These are phyloP conservation scores for Pogonomyrmex californicus DNA, from an alignment of 1,140 invertebrate genomes.

Conservation along the genomic window DNA sequence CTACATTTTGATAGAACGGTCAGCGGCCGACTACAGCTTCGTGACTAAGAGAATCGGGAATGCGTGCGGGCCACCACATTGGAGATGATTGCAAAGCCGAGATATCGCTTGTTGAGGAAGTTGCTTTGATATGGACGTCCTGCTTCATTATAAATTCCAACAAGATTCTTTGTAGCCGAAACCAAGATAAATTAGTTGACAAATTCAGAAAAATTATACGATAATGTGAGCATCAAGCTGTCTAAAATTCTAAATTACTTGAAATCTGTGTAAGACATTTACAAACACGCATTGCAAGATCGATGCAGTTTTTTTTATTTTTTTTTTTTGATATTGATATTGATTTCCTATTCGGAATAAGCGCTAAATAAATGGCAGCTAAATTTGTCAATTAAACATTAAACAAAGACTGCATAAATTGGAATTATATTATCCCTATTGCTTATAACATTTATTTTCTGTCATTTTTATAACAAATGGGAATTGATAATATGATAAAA, in stretches of 20 bases:
- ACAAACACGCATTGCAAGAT: not conserved
- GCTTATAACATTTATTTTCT: too few species aligned
- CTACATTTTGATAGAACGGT: constrained; percentile 66
- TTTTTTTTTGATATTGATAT: too few species aligned
- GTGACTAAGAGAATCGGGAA: constrained; percentile 79
- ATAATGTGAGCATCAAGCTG: not conserved
- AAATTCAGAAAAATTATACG: not conserved
- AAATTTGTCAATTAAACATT: too few species aligned
- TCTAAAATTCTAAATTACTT: constrained; percentile 5
- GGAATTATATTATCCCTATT: too few species aligned
- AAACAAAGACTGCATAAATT: too few species aligned
- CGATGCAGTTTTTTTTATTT: not conserved
- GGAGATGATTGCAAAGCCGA: constrained; percentile 53
- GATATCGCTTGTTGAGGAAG: constrained; percentile 85
- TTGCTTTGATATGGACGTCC: constrained; percentile 85
- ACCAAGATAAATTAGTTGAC: constrained; percentile 60
- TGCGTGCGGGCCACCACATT: constrained; percentile 70
- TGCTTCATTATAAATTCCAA: constrained; percentile 80
- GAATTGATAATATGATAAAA: too few species aligned
- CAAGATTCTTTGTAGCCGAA: constrained; percentile 44
- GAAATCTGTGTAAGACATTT: not conserved
- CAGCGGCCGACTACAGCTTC: constrained; percentile 71
- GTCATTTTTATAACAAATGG: too few species aligned
- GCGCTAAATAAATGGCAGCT: too few species aligned
- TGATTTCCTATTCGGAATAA: too few species aligned